Evolutionary conservation across 2,888 invertebrate species (phyloP).

Genomic region (Oscheius sp.): DNA sequence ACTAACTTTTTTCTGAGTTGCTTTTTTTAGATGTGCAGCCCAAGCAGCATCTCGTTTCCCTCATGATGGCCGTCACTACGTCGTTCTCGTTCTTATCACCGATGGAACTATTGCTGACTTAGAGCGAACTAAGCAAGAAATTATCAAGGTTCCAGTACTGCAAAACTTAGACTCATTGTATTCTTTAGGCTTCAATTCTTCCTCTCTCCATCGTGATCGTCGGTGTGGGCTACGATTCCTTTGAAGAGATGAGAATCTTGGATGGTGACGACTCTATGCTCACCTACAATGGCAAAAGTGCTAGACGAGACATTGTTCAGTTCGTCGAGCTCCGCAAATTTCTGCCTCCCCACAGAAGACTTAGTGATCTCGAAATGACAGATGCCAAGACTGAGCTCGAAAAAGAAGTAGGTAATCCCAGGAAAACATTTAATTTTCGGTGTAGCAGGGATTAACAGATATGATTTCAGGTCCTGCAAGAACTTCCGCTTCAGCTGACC

Average conservation of each 20-base stretch:
- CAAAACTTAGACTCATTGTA: neutral
- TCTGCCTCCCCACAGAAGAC: constrained; percentile 53
- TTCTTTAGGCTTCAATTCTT: constrained; percentile 76
- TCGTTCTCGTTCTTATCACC: constrained; percentile 79
- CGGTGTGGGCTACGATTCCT: constrained; percentile 80
- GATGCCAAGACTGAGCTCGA: constrained; percentile 74
- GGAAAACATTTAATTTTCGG: neutral
- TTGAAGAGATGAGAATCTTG: constrained; percentile 79
- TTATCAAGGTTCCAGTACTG: constrained; percentile 63
- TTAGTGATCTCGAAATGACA: constrained; percentile 50
- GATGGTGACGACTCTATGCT: constrained; percentile 77
- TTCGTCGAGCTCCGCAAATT: constrained; percentile 73
- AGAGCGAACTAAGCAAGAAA: constrained; percentile 76
- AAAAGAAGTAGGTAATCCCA: constrained; percentile 75
- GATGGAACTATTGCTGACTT: constrained; percentile 80
- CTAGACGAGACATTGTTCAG: constrained; percentile 79
- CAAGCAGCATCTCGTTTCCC: constrained; percentile 57
- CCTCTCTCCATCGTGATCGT: constrained; percentile 80
- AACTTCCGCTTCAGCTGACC: constrained; percentile 63
- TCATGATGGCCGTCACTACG: constrained; percentile 74
- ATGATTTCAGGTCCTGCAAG: constrained; percentile 48
- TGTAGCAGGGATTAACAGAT: neutral
- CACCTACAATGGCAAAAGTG: constrained; percentile 75
- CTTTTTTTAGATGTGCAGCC: constrained; percentile 53
- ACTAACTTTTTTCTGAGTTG: too few relatives aligned